Evolutionary conservation across 2,797 vertebrate species (phyloP), one percentile per base, ranked within the genome.

Genomic region (Acanthornis magna): DNA sequence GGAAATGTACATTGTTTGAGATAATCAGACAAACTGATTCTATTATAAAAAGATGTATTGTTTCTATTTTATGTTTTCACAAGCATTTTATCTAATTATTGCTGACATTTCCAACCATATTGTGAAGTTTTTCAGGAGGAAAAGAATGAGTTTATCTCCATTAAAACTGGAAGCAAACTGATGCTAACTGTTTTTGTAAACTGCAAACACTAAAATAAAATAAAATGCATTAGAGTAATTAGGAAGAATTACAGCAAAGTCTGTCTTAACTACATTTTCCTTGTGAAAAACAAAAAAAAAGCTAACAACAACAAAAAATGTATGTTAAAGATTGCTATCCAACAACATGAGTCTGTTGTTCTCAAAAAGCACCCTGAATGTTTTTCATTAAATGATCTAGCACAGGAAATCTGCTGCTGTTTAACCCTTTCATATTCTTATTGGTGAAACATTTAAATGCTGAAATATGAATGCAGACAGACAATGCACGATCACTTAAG

Each of bases 71-170:
- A 93, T 65, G 22, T 97, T 97, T 96, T 95, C 87, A 95, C 77
- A 89, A 88, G 54, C 93, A 92, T 93, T 93, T 91, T 88, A 72
- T 89, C 95, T 98, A 97, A 98, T 97, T 97, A 96, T 96, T 96
- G 74, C 80, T 97, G 96, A 90, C 92, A 96, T 97, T 95, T 88
- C 70, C 57, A 91, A 87, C 65, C 76, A 95, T 80, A 91, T 94
- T 96, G 63, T 91, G 91, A 95, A 93, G 85, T 76, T 96, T 97
- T 96, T 96, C 62, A n/a, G 51, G 42, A 88, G 51, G 32, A 78
- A 89, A 95, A 91, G 40, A 77, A 76, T 60, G 87, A 94, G 55
- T 96, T 93, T 93, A 72, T 97, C 85, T 88, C 94, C 51, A 95
- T 95, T 95, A 96, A 90, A 97, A 96, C 90, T 86, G 84, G 76